phyloP scores from a whole-genome alignment of 1,140 invertebrate genomes.

The Lysiphlebus fabarum region DNA sequence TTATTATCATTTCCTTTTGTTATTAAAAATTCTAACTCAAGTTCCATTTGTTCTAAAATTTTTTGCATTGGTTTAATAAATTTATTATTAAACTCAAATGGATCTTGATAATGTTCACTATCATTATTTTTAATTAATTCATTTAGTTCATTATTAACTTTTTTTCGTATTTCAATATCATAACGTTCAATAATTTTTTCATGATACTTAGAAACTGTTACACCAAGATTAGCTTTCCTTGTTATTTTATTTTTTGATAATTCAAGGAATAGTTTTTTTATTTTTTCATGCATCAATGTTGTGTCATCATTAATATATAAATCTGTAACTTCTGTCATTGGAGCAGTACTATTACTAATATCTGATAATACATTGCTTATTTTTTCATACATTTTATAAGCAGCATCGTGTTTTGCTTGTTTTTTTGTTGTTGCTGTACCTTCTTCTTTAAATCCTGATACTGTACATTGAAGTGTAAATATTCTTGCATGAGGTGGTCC shows the following conservation, averaged over 20 bases:
- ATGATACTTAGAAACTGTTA: conserved; percentile 42
- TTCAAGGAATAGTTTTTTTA: conserved; percentile 23
- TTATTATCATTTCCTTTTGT: neutral
- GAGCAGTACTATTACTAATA: neutral
- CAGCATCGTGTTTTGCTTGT: conserved; percentile 59
- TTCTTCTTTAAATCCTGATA: conserved; percentile 60
- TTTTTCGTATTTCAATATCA: conserved; percentile 17
- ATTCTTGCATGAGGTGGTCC: conserved; percentile 70
- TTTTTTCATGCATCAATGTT: neutral
- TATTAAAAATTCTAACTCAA: neutral
- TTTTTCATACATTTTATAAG: conserved; percentile 55
- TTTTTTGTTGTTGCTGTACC: conserved; percentile 58
- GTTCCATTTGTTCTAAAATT: neutral
- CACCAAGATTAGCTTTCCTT: conserved; percentile 39
- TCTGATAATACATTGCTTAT: conserved; percentile 35
- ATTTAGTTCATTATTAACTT: conserved; percentile 23
- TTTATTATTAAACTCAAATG: neutral
- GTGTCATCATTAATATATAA: neutral
- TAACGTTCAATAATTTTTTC: conserved; percentile 27
- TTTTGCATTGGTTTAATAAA: neutral
- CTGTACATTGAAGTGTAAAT: conserved; percentile 66
- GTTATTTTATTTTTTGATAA: conserved; percentile 25
- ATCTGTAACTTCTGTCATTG: neutral
- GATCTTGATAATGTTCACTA: neutral
- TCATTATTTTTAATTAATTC: conserved; percentile 1